Evolutionary conservation across 92 coral and sea anemone genomes (phyloP), one percentile per base, ranked within the genome.

Genomic region (Phenganax marumi): DNA sequence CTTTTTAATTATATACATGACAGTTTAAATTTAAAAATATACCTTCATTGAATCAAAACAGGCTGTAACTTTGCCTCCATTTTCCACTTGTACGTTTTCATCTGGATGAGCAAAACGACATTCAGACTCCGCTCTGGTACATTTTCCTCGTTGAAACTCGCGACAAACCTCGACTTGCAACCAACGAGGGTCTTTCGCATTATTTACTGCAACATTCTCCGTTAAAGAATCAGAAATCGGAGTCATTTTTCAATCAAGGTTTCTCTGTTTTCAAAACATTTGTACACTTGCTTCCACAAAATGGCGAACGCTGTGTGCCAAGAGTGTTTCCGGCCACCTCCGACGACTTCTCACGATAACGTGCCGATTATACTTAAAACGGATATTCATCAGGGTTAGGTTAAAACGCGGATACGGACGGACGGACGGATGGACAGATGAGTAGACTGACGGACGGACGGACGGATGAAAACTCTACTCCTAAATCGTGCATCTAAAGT

Each of bases 41-140:
- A 95, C 98, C 98, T 95, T 95, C 88, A 95, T 83, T 46, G 98
- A 95, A 91, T 95, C 98, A 91, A 95, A 95, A 89, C 98, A 95
- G 47, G 98, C 98, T 82, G 98, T 95, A 82, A 95, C 98, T 85
- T 90, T 93, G 70, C 98, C 98, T 3, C 83, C 83, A 85, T 89
- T 95, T 74, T 95, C 97, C 53, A 95, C 87, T 58, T 86, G 90
- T 86, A 95, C 97, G 86, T 92, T 93, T 87, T 92, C 91, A 84
- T 92, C 97, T 64, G 98, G 98, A 91, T 95, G 98, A 68, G 98
- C 98, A 92, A 92, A 95, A 61, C 98, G 93, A 74, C 98, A 95
- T 87, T 95, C 98, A 60, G 93, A 91, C 72, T 92, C 98, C 81
- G 88, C 88, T 73, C 98, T 83, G 63, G 97, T 87, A 87, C 98